phyloP scores from a whole-genome alignment of 1,140 invertebrate species.

The Drosophila mojavensis region DNA sequence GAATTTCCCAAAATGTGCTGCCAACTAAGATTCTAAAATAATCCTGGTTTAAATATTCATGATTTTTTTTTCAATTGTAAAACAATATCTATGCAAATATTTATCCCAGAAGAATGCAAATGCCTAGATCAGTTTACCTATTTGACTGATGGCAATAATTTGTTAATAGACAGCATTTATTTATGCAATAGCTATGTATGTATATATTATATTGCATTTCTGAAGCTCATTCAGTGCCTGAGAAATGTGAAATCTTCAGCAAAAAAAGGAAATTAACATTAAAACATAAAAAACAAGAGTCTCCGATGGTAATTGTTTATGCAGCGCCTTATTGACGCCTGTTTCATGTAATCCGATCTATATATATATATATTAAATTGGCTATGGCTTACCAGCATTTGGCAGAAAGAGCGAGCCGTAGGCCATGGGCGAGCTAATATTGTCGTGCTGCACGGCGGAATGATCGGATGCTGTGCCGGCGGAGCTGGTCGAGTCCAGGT shows the following conservation, averaged over 20 bases:
- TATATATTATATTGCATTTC: conserved; percentile 12
- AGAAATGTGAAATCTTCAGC: conserved; percentile 73
- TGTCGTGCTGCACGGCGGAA: conserved; percentile 75
- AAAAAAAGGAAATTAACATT: conserved; percentile 49
- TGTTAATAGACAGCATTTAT: conserved; percentile 1
- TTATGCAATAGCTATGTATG: conserved; percentile 5
- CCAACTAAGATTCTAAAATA: too few relatives aligned
- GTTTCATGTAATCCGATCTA: conserved; percentile 59
- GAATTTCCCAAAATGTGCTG: too few relatives aligned
- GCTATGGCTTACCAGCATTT: conserved; percentile 72
- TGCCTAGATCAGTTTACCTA: not conserved
- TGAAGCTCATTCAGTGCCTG: conserved; percentile 43
- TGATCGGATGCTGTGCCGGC: conserved; percentile 80
- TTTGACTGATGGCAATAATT: not conserved
- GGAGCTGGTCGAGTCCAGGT: conserved; percentile 81
- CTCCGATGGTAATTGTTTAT: conserved; percentile 76
- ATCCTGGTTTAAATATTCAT: too few relatives aligned
- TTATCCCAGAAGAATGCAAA: too few relatives aligned
- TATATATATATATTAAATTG: conserved; percentile 37
- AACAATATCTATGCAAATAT: too few relatives aligned
- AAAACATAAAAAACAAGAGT: conserved; percentile 38
- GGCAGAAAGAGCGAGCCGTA: conserved; percentile 76
- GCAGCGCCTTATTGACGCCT: conserved; percentile 76
- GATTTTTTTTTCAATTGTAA: too few relatives aligned
- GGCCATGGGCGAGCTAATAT: conserved; percentile 78